Percentiles rank a stretch among this genome's conserved stretches.
These are phyloP conservation scores for Allolobophora icterica DNA, from an alignment of 2,888 invertebrate species.

Conservation along the genomic window DNA sequence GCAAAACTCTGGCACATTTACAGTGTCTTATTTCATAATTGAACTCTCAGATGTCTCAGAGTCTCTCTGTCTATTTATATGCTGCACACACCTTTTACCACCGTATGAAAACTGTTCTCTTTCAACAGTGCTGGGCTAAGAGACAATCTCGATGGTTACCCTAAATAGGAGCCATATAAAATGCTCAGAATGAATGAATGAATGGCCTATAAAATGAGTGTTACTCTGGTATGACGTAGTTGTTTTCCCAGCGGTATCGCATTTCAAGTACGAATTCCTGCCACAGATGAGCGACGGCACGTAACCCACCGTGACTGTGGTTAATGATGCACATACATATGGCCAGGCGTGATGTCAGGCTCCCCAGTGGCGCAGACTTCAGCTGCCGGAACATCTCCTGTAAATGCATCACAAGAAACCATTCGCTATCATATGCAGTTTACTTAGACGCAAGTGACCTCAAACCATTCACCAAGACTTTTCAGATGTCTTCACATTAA, in stretches of 20 bases:
- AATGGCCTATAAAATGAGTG: slow-evolving; percentile 20
- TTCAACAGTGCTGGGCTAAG: too few species aligned
- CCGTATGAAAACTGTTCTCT: too few species aligned
- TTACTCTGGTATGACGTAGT: slow-evolving; percentile 57
- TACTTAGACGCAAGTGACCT: too few species aligned
- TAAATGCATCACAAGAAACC: slow-evolving; percentile 5
- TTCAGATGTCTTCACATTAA: background rate
- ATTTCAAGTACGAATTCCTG: slow-evolving; percentile 89
- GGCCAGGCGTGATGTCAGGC: slow-evolving; percentile 82
- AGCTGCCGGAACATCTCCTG: slow-evolving; percentile 67
- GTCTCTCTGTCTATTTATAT: too few species aligned
- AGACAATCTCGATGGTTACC: too few species aligned
- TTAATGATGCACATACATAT: slow-evolving; percentile 70
- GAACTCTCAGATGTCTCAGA: too few species aligned
- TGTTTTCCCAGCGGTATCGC: slow-evolving; percentile 83
- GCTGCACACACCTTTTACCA: too few species aligned
- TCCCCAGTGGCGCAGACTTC: slow-evolving; percentile 80
- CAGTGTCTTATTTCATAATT: background rate
- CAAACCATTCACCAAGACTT: background rate
- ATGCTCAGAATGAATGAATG: background rate
- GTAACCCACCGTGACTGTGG: slow-evolving; percentile 69
- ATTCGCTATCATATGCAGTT: background rate
- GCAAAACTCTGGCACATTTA: background rate
- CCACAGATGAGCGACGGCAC: slow-evolving; percentile 85
- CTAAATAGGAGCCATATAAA: background rate